Evolutionary conservation across 2,797 vertebrate genomes (phyloP), one percentile per base, ranked within the genome.

Genomic region (Protosalanx chinensis): DNA sequence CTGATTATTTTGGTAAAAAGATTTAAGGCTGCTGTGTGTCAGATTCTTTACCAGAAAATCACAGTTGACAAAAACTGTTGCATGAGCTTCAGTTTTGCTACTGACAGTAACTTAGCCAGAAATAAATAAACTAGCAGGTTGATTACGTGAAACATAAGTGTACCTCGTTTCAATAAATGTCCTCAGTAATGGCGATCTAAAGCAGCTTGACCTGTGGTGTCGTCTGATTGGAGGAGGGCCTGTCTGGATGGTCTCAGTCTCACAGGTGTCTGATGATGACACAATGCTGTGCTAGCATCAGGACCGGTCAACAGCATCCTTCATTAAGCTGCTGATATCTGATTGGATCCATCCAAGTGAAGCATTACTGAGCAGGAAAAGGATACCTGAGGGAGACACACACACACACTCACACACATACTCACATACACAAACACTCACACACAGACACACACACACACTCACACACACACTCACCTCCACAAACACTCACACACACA

Each of bases 401-500:
- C 93, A 94, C 91, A 92, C 92, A 92, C 91, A 93, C 91, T 91
- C 93, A 12, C 12, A 56, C 13, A 33, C 23, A 5, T 5, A 57
- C 13, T 23, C 13, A 41, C 15, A 15, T 30, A 61, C 57, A 33
- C 46, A 64, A 29, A 58, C 56, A 49, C 62, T 10, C 35, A 41
- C 35, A 30, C 46, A 16, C n/a, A 16, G 27, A 49, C 68, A 30
- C 29, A 53, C 37, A 56, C 51, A 49, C 49, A 41, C 37, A 20
- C 58, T 12, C 27, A 33, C 29, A 58, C 91, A 91, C 91, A 92
- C 56, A 35, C 67, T 37, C 2, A 1, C 51, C 18, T 5, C 18
- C n/a, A n/a, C n/a, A n/a, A n/a, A n/a, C n/a, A n/a, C n/a, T n/a
- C 76, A 85, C 92, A 20, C 93, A 94, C 91, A 92, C 92, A 92